Percentiles rank a stretch among this genome's conserved stretches.
Conservation (phyloP, 2,888 invertebrate genomes). For the Acleris emargana region DNA sequence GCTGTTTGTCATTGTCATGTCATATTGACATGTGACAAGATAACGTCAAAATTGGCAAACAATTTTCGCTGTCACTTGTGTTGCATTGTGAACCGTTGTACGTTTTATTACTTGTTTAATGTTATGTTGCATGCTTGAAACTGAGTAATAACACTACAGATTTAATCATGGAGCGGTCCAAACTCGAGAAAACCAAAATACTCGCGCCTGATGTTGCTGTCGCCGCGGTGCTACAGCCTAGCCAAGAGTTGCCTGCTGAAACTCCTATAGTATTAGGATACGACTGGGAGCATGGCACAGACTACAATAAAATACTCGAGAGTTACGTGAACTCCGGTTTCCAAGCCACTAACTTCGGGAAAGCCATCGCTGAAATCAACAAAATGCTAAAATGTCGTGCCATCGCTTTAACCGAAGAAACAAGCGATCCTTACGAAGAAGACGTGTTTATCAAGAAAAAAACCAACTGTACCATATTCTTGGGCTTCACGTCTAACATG, state of each 20-base stretch:
- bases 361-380: conserved; percentile 95
- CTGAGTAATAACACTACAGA: conserved; percentile 5
- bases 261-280: conserved; percentile 92
- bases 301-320: conserved; percentile 92
- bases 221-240: conserved; percentile 88
- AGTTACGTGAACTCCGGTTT: conserved; percentile 95
- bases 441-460: conserved; percentile 91
- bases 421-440: conserved; percentile 87
- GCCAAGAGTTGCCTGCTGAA: conserved; percentile 86
- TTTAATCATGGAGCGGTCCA: conserved; percentile 58
- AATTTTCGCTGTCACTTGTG: conserved; percentile 10
- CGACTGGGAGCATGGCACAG: conserved; percentile 95
- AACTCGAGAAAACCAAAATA: conserved; percentile 54
- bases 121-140: conserved; percentile 15
- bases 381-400: conserved; percentile 93
- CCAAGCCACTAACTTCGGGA: conserved; percentile 97
- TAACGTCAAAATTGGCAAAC: too few relatives aligned
- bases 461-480: conserved; percentile 95
- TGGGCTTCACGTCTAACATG: conserved; percentile 99
- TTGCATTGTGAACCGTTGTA: neutral
- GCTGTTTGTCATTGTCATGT: conserved; percentile 21
- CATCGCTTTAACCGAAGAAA: conserved; percentile 87
- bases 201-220: conserved; percentile 82
- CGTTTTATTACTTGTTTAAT: conserved; percentile 6
- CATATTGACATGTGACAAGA: conserved; percentile 10